Percentiles rank a stretch among this genome's conserved stretches.
phyloP scores from a whole-genome alignment of 2,888 invertebrate species.

The Galerucella calmariensis region DNA sequence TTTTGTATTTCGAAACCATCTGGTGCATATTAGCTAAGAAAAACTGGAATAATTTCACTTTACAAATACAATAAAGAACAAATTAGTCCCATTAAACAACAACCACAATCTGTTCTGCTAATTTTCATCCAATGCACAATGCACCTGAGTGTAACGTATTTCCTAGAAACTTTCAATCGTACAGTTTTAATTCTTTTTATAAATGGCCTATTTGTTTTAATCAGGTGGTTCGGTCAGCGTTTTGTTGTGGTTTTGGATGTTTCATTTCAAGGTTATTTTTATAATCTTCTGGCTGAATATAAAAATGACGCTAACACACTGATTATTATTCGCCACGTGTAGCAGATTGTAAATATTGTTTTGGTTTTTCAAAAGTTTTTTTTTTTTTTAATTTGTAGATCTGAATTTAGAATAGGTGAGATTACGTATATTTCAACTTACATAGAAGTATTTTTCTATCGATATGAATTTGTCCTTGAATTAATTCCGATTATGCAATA shows the following conservation, averaged over 20 bases:
- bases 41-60: too few relatives aligned
- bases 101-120: background rate
- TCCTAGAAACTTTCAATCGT: background rate
- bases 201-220: constrained; percentile 12
- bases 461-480: background rate
- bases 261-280: constrained; percentile 11
- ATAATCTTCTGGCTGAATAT: background rate
- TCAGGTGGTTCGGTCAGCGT: constrained; percentile 5
- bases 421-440: background rate
- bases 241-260: constrained; percentile 11
- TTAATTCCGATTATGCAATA: background rate
- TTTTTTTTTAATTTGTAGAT: background rate
- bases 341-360: constrained; percentile 5
- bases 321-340: constrained; percentile 8
- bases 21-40: too few relatives aligned
- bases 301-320: background rate
- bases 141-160: background rate
- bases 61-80: too few relatives aligned
- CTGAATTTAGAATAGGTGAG: constrained; percentile 2
- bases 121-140: background rate
- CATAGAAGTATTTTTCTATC: background rate
- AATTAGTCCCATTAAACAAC: background rate
- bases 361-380: constrained; percentile 6
- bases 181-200: background rate
- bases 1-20: too few relatives aligned